Conservation (phyloP, 2,888 invertebrate genomes). For the Noctua fimbriata region DNA sequence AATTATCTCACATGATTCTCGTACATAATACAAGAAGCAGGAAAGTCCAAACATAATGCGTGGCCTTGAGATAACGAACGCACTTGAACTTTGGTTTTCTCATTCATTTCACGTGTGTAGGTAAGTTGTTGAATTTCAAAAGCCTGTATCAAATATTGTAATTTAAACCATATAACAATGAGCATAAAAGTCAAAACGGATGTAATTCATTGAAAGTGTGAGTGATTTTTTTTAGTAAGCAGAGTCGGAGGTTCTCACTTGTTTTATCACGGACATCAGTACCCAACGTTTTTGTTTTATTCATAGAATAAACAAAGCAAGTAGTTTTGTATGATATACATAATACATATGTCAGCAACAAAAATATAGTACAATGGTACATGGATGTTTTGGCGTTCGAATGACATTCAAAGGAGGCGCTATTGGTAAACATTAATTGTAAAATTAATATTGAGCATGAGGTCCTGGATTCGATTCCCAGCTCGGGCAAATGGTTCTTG, state of each 20-base stretch:
- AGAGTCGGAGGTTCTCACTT: background rate
- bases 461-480: too few species aligned
- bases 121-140: background rate
- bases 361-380: background rate
- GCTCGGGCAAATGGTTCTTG: background rate
- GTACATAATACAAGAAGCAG: background rate
- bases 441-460: too few species aligned
- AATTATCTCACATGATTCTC: background rate
- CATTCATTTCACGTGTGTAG: constrained; percentile 4
- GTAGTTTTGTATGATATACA: background rate
- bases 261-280: constrained; percentile 18
- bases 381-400: background rate
- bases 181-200: background rate
- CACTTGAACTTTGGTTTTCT: constrained; percentile 53
- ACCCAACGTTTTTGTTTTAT: background rate
- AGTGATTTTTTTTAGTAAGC: constrained; percentile 8
- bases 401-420: background rate
- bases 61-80: constrained; percentile 23
- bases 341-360: background rate
- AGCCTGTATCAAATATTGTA: background rate
- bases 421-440: background rate
- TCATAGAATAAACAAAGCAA: background rate
- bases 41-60: background rate
- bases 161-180: background rate
- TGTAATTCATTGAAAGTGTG: background rate